Evolutionary conservation across 2,797 vertebrate genomes (phyloP), one percentile per base, ranked within the genome.

Genomic region (Dromococcyx pavoninus): DNA sequence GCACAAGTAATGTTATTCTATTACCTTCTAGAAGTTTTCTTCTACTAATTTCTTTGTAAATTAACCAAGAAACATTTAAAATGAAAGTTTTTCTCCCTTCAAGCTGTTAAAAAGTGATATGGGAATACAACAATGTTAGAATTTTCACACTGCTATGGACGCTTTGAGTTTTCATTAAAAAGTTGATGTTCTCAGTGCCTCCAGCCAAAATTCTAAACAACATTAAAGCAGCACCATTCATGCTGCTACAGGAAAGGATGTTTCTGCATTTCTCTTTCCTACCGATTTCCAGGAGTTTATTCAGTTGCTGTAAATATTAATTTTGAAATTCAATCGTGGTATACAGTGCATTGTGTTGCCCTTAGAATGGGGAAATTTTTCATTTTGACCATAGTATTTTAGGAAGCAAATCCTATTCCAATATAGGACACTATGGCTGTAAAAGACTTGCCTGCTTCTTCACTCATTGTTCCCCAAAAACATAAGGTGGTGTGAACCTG

Each of bases 11-110:
- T 81, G 88, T 28, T 88, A 69, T 75, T 93, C 74, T 91, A 92
- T 95, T 97, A 88, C 78, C 77, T 89, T 95, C 74, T 93, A 90
- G 95, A 97, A 94, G 81, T 72, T 97, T 93, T 87, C 69, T 92
- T 83, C 66, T 70, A 43, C 79, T 96, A 97, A 97, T 97, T 97
- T 95, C 91, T 97, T 97, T 95, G 76, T 93, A 96, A 97, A 98
- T 97, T 97, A 97, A 95, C 89, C 83, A 93, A 96, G 94, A 96
- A 93, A 96, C 48, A 93, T 97, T 97, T 97, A 86, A 91, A 96
- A 94, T 92, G 67, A 95, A 96, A 94, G 60, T 78, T 96, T 81
- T 80, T 57, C 33, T 80, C 51, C 84, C 77, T 95, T 94, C 88
- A 94, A 85, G 73, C 86, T 97, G 88, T 96, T 95, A 91, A 96